Conservation (phyloP, 2,888 invertebrate genomes). For the Aporophyla lueneburgensis region DNA sequence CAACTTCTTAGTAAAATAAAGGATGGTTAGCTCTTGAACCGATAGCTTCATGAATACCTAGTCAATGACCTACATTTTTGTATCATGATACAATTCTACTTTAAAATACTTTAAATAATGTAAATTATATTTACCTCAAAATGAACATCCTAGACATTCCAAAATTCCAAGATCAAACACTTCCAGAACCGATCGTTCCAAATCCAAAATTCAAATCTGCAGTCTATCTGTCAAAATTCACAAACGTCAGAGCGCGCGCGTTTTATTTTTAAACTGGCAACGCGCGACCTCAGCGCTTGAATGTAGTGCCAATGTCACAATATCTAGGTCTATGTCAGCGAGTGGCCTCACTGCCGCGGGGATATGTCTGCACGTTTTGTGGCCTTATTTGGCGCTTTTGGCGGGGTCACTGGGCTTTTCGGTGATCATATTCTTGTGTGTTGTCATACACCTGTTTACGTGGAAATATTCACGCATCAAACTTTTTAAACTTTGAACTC, state of each 20-base stretch:
- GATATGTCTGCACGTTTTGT: slow-evolving; percentile 74
- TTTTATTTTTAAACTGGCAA: slow-evolving; percentile 88
- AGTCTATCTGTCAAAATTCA: slow-evolving; percentile 72
- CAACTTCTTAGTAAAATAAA: background rate
- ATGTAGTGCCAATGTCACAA: slow-evolving; percentile 90
- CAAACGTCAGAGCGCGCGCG: slow-evolving; percentile 74
- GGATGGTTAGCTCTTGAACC: background rate
- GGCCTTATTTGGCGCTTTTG: slow-evolving; percentile 78
- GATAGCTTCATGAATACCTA: slow-evolving; percentile 4
- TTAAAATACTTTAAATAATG: slow-evolving; percentile 4
- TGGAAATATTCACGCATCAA: slow-evolving; percentile 36
- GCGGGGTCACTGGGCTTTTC: slow-evolving; percentile 73
- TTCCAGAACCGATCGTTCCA: slow-evolving; percentile 12
- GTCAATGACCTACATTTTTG: slow-evolving; percentile 28
- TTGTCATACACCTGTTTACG: slow-evolving; percentile 54
- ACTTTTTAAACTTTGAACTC: background rate
- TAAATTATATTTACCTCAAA: slow-evolving; percentile 33
- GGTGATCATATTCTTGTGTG: slow-evolving; percentile 57
- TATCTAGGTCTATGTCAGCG: slow-evolving; percentile 90
- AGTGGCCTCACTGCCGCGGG: slow-evolving; percentile 81
- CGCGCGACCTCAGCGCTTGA: slow-evolving; percentile 88
- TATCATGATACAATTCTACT: slow-evolving; percentile 2
- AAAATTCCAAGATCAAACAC: slow-evolving; percentile 19
- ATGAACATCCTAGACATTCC: slow-evolving; percentile 22
- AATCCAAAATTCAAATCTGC: slow-evolving; percentile 47